Evolutionary conservation across 2,888 invertebrate species (phyloP), one percentile per base, ranked within the genome.

Genomic region (Itoplectis maculator): DNA sequence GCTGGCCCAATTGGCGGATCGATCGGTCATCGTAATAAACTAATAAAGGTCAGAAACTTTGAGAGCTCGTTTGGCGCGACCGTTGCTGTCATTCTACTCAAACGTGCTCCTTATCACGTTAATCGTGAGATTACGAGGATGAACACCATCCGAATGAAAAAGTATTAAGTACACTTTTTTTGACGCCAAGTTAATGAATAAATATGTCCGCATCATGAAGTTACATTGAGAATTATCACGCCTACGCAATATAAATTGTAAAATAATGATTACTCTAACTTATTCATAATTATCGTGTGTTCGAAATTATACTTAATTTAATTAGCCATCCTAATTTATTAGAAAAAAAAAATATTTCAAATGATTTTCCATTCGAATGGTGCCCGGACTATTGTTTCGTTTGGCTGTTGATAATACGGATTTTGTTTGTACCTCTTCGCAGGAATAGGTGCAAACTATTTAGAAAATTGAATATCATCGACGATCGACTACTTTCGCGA

Each of bases 1-100:
- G 91, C 90, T 88, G 91, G 90, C 84, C 40, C 89, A 86, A 88
- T 90, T 87, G 87, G 86, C 80, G 11, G n/a, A 59, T 72, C 63
- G 78, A 79, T 79, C 77, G 61, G 63, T 80, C 56, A 59, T 81
- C 76, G 66, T 72, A 69, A 59, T 70, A 56, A 74, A 51, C n/a
- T 63, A 66, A 68, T 61, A 37, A 59, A 66, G 61, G 42, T 75
- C 54, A 8, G 66, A 42, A 35, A 42, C 45, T n/a, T n/a, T n/a
- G 20, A 29, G 37, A 45, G 42, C 42, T n/a, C 65, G 47, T 65
- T 49, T 40, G 6, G 56, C 13, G 9, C 18, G 42, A 49, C 42
- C 61, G 18, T 59, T 35, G n/a, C 37, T 61, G 37, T 61, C 37
- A 18, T 61, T 35, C 29, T n/a, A n/a, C 59, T 29, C 29, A 63